These are phyloP conservation scores for Horisme vitalbata DNA, from an alignment of 2,888 invertebrate genomes.

Conservation along the genomic window DNA sequence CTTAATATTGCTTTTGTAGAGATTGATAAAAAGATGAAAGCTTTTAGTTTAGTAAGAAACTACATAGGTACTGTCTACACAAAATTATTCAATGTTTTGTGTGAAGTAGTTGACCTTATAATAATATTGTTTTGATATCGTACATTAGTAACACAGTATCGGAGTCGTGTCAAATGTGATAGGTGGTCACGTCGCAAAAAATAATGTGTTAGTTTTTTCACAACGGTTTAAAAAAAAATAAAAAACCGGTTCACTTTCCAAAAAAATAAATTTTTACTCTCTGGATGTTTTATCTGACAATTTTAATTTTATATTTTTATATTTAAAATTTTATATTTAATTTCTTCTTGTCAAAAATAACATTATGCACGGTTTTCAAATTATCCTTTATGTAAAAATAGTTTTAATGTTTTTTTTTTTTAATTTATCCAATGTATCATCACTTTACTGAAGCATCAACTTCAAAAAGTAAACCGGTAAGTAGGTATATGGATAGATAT, in stretches of 20 bases:
- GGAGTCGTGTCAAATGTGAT: neutral
- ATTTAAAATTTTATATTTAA: no score
- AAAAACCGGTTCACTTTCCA: no score
- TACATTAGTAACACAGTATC: neutral
- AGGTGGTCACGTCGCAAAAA: slow-evolving; percentile 8
- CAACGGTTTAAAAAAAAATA: neutral
- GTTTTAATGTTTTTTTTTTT: neutral
- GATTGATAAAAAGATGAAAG: no score
- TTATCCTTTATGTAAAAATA: neutral
- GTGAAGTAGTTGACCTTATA: slow-evolving; percentile 7
- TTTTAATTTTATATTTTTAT: no score
- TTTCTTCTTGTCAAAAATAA: no score
- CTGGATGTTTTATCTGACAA: no score
- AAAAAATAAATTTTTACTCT: no score
- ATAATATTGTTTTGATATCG: neutral
- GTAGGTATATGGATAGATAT: no score
- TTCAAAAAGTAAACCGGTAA: slow-evolving; percentile 16
- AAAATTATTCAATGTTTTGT: neutral
- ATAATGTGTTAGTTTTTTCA: neutral
- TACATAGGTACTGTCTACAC: no score
- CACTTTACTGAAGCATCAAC: slow-evolving; percentile 3
- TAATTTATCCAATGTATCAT: slow-evolving; percentile 7
- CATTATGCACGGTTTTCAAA: no score
- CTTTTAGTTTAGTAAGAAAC: no score
- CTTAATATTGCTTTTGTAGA: neutral